Evolutionary conservation across 2,888 invertebrate genomes (phyloP).

Genomic region (Metalampra italica): DNA sequence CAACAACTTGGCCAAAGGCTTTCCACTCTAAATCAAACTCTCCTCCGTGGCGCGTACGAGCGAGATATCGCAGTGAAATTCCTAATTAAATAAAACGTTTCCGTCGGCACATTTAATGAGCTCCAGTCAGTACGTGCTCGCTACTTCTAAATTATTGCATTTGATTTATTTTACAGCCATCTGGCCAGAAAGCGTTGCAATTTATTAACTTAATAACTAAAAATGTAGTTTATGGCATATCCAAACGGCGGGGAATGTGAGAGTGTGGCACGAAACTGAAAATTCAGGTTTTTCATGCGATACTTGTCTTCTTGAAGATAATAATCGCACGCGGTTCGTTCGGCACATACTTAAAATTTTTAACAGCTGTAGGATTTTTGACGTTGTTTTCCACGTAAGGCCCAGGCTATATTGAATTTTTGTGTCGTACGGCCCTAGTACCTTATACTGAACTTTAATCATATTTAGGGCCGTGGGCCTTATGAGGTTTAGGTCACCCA

Average conservation of each 20-base stretch:
- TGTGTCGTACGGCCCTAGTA: too few relatives aligned
- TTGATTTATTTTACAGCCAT: conserved; percentile 35
- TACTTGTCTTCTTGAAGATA: too few relatives aligned
- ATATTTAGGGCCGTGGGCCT: too few relatives aligned
- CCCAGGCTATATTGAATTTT: too few relatives aligned
- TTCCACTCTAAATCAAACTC: conserved; percentile 2
- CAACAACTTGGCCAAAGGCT: background rate
- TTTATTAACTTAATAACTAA: conserved; percentile 15
- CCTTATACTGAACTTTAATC: too few relatives aligned
- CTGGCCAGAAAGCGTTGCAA: conserved; percentile 55
- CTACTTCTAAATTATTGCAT: background rate
- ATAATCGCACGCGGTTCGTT: too few relatives aligned
- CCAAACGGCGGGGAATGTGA: background rate
- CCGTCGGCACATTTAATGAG: conserved; percentile 3
- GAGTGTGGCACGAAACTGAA: conserved; percentile 1
- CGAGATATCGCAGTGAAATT: conserved; percentile 14
- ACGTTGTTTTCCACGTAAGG: too few relatives aligned
- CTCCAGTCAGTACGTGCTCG: background rate
- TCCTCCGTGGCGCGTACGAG: background rate
- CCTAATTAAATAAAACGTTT: conserved; percentile 21
- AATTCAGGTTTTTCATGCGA: background rate
- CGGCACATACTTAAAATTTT: too few relatives aligned
- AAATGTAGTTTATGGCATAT: conserved; percentile 1
- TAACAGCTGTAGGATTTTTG: too few relatives aligned
- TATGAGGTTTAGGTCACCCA: too few relatives aligned